phyloP scores from a whole-genome alignment of 2,888 invertebrate species.

The Cantharis nigra region DNA sequence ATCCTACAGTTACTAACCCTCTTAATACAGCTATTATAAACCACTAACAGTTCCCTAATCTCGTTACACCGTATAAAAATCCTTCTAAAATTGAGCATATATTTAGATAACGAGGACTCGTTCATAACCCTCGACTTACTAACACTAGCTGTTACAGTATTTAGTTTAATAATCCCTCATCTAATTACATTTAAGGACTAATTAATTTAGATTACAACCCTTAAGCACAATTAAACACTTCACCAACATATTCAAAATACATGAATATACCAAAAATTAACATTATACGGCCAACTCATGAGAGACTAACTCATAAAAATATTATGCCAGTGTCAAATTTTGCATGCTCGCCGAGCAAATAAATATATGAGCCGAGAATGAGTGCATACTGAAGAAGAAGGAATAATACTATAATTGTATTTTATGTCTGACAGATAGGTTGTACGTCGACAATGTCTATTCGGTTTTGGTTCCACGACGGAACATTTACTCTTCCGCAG shows the following conservation, averaged over 20 bases:
- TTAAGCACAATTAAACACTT: constrained; percentile 13
- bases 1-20: constrained; percentile 40
- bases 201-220: constrained; percentile 30
- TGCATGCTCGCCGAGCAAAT: constrained; percentile 22
- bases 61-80: constrained; percentile 43
- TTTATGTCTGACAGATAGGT: constrained; percentile 31
- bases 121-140: constrained; percentile 28
- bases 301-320: background rate
- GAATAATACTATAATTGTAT: constrained; percentile 32
- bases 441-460: constrained; percentile 24
- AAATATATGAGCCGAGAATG: constrained; percentile 31
- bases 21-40: constrained; percentile 47
- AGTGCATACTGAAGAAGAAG: constrained; percentile 24
- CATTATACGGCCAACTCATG: background rate
- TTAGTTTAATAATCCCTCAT: constrained; percentile 23
- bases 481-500: constrained; percentile 33
- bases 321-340: constrained; percentile 19
- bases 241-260: background rate
- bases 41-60: constrained; percentile 44
- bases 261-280: background rate
- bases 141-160: constrained; percentile 22
- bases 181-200: constrained; percentile 28
- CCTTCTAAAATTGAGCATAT: constrained; percentile 36
- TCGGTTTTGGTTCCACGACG: constrained; percentile 30
- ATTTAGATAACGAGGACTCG: constrained; percentile 33